Conservation (phyloP, 1,140 invertebrate species). For the Apis florea region DNA sequence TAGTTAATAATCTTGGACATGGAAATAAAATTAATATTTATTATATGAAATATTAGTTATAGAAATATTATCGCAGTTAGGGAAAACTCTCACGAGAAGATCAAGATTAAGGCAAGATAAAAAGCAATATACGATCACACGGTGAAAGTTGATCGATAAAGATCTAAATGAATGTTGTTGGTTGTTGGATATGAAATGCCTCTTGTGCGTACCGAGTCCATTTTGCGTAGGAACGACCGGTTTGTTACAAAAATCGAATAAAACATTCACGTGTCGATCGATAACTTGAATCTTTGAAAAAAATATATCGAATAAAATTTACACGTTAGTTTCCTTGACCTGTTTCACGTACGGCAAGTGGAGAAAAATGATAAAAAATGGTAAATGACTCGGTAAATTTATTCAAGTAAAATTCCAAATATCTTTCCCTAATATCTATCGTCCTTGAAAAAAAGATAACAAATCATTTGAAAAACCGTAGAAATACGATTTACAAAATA, state of each 20-base stretch:
- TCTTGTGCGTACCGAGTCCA: constrained; percentile 25
- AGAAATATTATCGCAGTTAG: not conserved
- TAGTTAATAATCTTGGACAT: not conserved
- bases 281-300: constrained; percentile 10
- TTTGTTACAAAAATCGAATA: constrained; percentile 43
- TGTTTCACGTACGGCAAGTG: not conserved
- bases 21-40: constrained; percentile 3
- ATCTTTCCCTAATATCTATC: not conserved
- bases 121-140: constrained; percentile 45
- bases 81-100: constrained; percentile 35
- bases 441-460: not conserved
- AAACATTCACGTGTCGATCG: constrained; percentile 32
- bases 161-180: constrained; percentile 65
- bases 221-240: constrained; percentile 59
- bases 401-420: not conserved
- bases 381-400: not conserved
- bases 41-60: constrained; percentile 4
- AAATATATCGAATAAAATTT: constrained; percentile 3
- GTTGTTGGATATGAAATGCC: constrained; percentile 49
- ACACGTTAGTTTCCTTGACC: not conserved
- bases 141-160: constrained; percentile 65
- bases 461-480: constrained; percentile 43
- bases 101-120: constrained; percentile 30
- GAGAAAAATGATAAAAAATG: not conserved
- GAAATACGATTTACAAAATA: constrained; percentile 60